Base-by-base conservation (phyloP, 2,888 invertebrate genomes). In the Ecliptopera silaceata region DNA sequence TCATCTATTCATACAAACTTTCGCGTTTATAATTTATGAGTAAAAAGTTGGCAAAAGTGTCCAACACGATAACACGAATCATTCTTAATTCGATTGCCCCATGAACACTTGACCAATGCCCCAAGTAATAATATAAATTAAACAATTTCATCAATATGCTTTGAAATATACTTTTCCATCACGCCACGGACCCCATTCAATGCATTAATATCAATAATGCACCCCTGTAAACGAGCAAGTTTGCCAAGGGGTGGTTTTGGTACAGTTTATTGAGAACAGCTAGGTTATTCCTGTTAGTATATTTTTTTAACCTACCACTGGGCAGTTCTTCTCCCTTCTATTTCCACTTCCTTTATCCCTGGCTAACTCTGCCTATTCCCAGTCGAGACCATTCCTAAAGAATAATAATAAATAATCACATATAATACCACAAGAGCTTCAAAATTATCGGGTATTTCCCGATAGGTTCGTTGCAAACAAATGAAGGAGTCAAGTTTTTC, bases 191-290 rank as follows among this genome's bases (percentile, higher is more conserved):
- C 53, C 52, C 58, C 58, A 64, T 62, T 50, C 61, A 69, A 65
- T 71, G 66, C 69, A 68, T 71, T 71, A 65, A 64, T 66, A 64
- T 59, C 62, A 61, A 65, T 64, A 63, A 61, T 64, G 61, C 59
- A 50, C 59, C 51, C 58, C 55, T 50, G n/a, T 11, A 17, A 34
- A 56, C 26, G 38, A 36, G 53, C 43, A 12, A 52, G 49, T 56
- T 56, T 50, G 49, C 31, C 38, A 31, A 50, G 60, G n/a, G 56
- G 36, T 53, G 59, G 34, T 46, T 34, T 45, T n/a, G 17, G n/a
- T 12, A 49, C 13, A 58, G 58, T 36, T 20, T 1, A 46, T 8
- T 8, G 15, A 15, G 15, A 36, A 36, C 36, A 36, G 36, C 36
- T 15, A 15, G 36, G 15, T 8, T 8, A 36, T 2, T 36, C 3